Evolutionary conservation across 1,140 invertebrate genomes (phyloP), one percentile per base, ranked within the genome.

Genomic region (Drosophila subpulchrella): DNA sequence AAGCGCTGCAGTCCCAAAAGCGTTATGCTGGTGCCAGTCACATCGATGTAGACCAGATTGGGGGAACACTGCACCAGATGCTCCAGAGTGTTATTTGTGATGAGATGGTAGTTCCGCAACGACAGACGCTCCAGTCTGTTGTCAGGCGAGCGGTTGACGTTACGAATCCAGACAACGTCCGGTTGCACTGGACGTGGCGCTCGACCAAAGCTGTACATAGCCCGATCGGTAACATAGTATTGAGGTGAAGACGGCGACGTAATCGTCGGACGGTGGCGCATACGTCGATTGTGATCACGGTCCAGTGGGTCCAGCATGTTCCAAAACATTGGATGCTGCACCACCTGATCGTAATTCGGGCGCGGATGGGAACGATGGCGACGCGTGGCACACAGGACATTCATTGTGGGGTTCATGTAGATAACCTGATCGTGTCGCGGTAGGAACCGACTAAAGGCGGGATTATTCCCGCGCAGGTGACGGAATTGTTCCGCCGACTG

Each of bases 61-160:
- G 94, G 94, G 1, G 95, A 94, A 34, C 94, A 94, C 7, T 93
- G 93, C 0, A 93, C 93, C 57, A 96, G 91, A 80, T 96, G 95
- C 15, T 93, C 75, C 11, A 96, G 78, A 68, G 94, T 95, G n/a
- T 93, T 91, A 81, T 96, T 94, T 3, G 95, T 96, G 2, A 96
- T 94, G 58, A 92, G 92, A 7, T 93, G 91, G 90, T 95, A 96
- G 53, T 95, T 95, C 44, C 94, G 94, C 39, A 94, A 92, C 5
- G 93, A 92, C 7, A 92, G 63, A 6, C 85, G 76, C 61, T 91
- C 91, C 11, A 92, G 63, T 6, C 83, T 75, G 71, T 89, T 92
- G 54, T 92, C 84, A 12, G 75, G 62, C 6, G 90, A 81, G 0
- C 89, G 81, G 55, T 88, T 84, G 8, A 80, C 71, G 39, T 90